Evolutionary conservation across 2,888 invertebrate species (phyloP).

Genomic region (Ellobium chinense): DNA sequence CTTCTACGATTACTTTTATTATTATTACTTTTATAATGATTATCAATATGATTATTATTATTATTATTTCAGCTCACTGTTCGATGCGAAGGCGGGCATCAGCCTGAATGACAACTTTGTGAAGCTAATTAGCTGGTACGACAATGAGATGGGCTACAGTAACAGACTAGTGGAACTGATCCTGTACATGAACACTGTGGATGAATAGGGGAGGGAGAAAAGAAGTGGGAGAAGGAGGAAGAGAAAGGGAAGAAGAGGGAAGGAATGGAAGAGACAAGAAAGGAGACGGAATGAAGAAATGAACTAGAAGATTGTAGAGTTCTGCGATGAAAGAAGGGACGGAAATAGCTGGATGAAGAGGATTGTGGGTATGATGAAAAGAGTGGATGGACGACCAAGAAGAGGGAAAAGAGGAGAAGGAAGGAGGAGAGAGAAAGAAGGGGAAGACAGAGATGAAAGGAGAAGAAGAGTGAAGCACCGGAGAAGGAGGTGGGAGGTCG

Average conservation of each 20-base stretch:
- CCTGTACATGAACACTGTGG: slow-evolving; percentile 86
- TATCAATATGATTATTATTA: too few species aligned
- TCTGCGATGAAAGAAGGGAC: neutral
- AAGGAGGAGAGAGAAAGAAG: neutral
- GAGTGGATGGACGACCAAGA: too few species aligned
- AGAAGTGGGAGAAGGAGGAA: neutral
- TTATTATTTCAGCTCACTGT: slow-evolving; percentile 91
- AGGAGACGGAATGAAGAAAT: neutral
- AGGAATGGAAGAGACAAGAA: neutral
- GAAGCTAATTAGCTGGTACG: slow-evolving; percentile 99
- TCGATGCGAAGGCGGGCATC: slow-evolving; percentile 98
- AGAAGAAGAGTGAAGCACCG: neutral
- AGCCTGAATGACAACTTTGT: slow-evolving; percentile 95
- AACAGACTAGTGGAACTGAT: slow-evolving; percentile 98
- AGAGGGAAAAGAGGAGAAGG: neutral
- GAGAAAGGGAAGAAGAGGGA: neutral
- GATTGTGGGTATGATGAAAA: too few species aligned
- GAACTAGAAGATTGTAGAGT: neutral
- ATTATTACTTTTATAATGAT: too few species aligned
- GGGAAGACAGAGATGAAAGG: neutral
- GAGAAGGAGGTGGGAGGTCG: too few species aligned
- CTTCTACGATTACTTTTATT: too few species aligned
- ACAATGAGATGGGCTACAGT: slow-evolving; percentile 99
- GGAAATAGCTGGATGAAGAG: neutral
- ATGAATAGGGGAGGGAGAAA: slow-evolving; percentile 7